phyloP scores from a whole-genome alignment of 2,797 vertebrate species.

The Sebastes nivosus region DNA sequence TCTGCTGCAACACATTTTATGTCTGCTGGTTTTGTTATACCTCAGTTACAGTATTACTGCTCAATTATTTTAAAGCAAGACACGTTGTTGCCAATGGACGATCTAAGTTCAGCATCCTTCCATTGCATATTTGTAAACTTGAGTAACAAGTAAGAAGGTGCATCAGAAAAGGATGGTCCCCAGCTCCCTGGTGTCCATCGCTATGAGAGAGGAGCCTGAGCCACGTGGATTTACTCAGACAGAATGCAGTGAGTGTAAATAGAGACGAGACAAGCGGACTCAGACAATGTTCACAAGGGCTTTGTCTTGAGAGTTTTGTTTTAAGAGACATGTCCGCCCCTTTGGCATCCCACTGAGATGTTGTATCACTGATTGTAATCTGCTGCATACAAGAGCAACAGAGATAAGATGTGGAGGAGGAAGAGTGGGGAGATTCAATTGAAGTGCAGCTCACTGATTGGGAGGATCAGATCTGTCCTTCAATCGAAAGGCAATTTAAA shows the following conservation, averaged over 20 bases:
- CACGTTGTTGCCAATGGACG: neutral
- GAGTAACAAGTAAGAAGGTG: neutral
- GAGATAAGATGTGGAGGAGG: conserved; percentile 8
- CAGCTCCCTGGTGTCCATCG: conserved; percentile 20
- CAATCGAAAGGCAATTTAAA: conserved; percentile 8
- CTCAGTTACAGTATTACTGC: neutral
- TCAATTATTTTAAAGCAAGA: neutral
- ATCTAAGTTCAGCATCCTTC: neutral
- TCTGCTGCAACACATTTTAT: neutral
- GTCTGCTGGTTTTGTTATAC: neutral
- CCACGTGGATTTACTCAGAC: conserved; percentile 22
- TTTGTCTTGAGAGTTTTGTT: conserved; percentile 42
- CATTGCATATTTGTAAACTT: conserved; percentile 13
- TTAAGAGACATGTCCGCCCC: conserved; percentile 17
- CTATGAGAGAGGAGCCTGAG: conserved; percentile 2
- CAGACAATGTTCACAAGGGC: conserved; percentile 2
- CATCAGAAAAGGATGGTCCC: neutral
- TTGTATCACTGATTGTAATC: conserved; percentile 41
- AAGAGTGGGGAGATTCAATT: neutral
- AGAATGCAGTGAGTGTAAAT: neutral
- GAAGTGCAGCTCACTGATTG: conserved; percentile 23
- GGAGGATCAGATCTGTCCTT: conserved; percentile 23
- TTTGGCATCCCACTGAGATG: conserved; percentile 39
- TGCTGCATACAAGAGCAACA: conserved; percentile 11
- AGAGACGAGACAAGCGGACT: conserved; percentile 10